These are phyloP conservation scores for Iselma pallidipennis DNA, from an alignment of 2,888 invertebrate genomes.

Conservation along the genomic window DNA sequence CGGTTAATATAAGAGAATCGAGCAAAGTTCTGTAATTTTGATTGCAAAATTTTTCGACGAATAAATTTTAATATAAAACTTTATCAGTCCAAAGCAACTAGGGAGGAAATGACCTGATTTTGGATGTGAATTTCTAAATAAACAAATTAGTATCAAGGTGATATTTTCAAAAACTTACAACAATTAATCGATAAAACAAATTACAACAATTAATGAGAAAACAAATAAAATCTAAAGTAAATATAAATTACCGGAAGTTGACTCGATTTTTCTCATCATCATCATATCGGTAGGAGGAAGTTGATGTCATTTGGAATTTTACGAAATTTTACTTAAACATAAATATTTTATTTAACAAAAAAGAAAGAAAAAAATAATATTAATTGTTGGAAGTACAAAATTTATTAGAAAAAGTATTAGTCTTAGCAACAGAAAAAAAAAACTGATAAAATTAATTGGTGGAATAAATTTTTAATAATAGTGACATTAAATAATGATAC, in stretches of 20 bases:
- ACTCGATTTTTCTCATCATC: slow-evolving; percentile 13
- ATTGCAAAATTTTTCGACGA: not conserved
- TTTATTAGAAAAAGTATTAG: too few species aligned
- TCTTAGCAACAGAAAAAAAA: too few species aligned
- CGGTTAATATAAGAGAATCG: not conserved
- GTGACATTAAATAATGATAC: too few species aligned
- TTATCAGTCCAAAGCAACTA: slow-evolving; percentile 3
- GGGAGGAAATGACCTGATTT: slow-evolving; percentile 1
- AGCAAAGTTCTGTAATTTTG: not conserved
- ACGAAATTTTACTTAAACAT: too few species aligned
- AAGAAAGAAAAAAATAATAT: too few species aligned
- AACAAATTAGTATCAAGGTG: slow-evolving; percentile 3
- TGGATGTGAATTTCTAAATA: not conserved
- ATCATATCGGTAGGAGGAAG: slow-evolving; percentile 17
- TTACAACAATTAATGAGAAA: too few species aligned
- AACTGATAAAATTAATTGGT: too few species aligned
- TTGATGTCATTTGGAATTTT: slow-evolving; percentile 7
- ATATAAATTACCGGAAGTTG: slow-evolving; percentile 11
- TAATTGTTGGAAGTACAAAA: too few species aligned
- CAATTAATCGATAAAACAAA: too few species aligned
- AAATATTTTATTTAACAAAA: too few species aligned
- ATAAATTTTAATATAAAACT: not conserved
- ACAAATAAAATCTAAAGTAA: slow-evolving; percentile 9
- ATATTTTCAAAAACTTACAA: too few species aligned
- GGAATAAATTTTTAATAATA: too few species aligned